Conservation (phyloP, 2,888 invertebrate genomes). For the Drosophila nr. medialis region DNA sequence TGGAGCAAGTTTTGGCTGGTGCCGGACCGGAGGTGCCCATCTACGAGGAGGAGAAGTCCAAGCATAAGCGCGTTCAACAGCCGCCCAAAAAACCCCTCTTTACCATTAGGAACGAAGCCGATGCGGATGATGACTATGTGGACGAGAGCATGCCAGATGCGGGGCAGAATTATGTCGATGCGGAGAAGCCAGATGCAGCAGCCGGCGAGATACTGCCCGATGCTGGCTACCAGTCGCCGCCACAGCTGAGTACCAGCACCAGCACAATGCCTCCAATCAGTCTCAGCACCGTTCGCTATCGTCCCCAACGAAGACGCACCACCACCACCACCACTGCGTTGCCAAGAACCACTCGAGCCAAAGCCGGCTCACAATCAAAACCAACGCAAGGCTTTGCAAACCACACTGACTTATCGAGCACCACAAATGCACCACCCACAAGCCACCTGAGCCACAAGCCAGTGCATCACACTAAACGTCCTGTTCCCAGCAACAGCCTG, state of each 20-base stretch:
- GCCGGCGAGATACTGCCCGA: constrained; percentile 32
- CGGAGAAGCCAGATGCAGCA: constrained; percentile 59
- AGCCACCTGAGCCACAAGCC: constrained; percentile 16
- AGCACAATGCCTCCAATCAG: constrained; percentile 30
- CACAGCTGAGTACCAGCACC: constrained; percentile 23
- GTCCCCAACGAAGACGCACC: constrained; percentile 51
- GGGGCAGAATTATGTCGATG: constrained; percentile 45
- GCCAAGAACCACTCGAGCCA: constrained; percentile 47
- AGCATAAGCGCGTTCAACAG: constrained; percentile 42
- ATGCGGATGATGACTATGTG: constrained; percentile 51
- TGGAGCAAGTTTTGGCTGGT: constrained; percentile 71
- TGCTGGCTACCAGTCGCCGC: constrained; percentile 40
- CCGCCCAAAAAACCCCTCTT: constrained; percentile 56
- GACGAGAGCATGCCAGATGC: constrained; percentile 39
- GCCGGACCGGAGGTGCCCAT: constrained; percentile 58
- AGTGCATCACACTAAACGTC: constrained; percentile 11
- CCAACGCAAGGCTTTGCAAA: constrained; percentile 10
- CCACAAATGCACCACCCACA: background rate
- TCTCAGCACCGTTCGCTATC: constrained; percentile 28
- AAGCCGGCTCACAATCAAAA: background rate
- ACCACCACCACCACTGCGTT: constrained; percentile 28
- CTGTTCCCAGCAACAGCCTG: constrained; percentile 11
- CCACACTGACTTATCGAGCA: constrained; percentile 12
- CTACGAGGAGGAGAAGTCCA: constrained; percentile 55
- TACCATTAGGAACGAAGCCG: constrained; percentile 44